Percentiles rank a stretch among this genome's conserved stretches.
These are phyloP conservation scores for Agrypnia vestita DNA, from an alignment of 1,140 invertebrate genomes.

Conservation along the genomic window DNA sequence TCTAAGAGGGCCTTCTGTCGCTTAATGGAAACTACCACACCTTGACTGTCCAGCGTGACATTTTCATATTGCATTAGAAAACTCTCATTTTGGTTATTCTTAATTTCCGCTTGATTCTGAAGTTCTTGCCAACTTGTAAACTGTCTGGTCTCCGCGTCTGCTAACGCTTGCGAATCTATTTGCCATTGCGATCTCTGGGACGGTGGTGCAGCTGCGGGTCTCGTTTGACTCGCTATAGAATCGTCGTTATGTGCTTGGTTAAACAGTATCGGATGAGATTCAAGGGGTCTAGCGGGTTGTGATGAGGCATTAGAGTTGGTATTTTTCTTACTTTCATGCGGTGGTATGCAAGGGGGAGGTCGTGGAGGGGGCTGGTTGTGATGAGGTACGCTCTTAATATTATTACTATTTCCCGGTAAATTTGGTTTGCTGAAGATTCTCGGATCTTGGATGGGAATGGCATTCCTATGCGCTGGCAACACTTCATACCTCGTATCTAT, in stretches of 20 bases:
- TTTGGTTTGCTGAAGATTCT: conserved; percentile 58
- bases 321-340: conserved; percentile 33
- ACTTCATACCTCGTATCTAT: conserved; percentile 76
- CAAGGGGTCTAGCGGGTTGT: not conserved
- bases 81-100: conserved; percentile 1
- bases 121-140: conserved; percentile 34
- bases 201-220: not conserved
- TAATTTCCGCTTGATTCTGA: not conserved
- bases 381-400: not conserved
- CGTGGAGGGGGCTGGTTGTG: conserved; percentile 37
- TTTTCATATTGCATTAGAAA: conserved; percentile 67
- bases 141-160: conserved; percentile 6
- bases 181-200: not conserved
- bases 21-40: conserved; percentile 58
- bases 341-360: conserved; percentile 30
- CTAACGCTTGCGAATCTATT: not conserved
- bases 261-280: conserved; percentile 8
- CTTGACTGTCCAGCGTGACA: conserved; percentile 65
- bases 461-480: conserved; percentile 54
- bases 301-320: not conserved
- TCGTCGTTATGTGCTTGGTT: not conserved
- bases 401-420: conserved; percentile 20
- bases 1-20: conserved; percentile 29
- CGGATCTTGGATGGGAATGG: conserved; percentile 53
- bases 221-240: not conserved